A percentile compares a stretch with the other conserved stretches of the same genome.
Conservation (phyloP, 2,113 vertebrate genomes). For the Micronisus gabar region DNA sequence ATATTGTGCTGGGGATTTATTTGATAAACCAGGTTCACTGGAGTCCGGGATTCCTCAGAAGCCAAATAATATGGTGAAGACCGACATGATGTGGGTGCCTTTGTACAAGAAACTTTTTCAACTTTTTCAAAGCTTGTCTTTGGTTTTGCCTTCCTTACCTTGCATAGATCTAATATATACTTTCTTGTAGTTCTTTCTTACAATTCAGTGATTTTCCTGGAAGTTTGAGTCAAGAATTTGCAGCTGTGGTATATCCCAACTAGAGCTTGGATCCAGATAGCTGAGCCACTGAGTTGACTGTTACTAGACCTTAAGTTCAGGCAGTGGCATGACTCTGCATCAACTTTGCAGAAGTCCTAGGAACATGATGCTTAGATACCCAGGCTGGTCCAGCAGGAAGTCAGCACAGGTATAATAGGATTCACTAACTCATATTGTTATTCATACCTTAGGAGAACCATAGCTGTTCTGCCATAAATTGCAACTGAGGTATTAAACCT, state of each 20-base stretch:
- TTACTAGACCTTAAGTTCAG: not conserved
- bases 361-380: not conserved
- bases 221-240: not conserved
- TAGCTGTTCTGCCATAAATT: not conserved
- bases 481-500: not conserved
- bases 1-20: not conserved
- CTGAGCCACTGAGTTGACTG: not conserved
- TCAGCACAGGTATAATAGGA: not conserved
- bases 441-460: not conserved
- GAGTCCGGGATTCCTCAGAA: not conserved
- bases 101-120: not conserved
- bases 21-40: not conserved
- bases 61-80: not conserved
- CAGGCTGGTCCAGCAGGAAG: not conserved
- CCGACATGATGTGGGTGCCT: not conserved
- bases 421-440: not conserved
- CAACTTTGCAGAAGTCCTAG: not conserved
- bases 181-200: not conserved
- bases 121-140: no score
- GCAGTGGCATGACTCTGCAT: not conserved
- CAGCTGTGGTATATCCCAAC: not conserved
- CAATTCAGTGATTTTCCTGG: not conserved
- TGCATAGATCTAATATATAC: not conserved
- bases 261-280: not conserved
- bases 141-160: not conserved